Base-by-base conservation (phyloP, 2,113 vertebrate species). In the Rhegmatorhina hoffmannsi region DNA sequence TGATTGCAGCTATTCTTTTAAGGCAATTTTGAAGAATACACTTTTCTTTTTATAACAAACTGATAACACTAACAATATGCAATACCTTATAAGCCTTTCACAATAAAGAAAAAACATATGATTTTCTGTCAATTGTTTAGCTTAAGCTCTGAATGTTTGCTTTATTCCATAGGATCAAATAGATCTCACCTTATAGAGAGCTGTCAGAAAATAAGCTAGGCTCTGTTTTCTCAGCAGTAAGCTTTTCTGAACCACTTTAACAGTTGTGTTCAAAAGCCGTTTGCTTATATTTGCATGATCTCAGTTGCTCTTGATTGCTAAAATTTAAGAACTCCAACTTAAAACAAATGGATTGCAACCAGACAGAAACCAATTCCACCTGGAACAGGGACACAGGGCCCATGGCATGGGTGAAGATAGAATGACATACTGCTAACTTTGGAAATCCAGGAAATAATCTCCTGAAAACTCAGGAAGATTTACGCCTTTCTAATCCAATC, bases 401-500 rank as follows among this genome's bases (percentile, higher is more conserved):
- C 31, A 77, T 79, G 56, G 77, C 44, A 89, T 53, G 55, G 56
- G 58, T 89, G 92, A 94, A 96, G 60, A 81, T 90, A 80, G 58
- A 96, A 94, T 95, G 94, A 95, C 82, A 84, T 91, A 94, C 79
- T 90, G 84, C 94, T 96, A 97, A 95, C 92, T 96, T 90, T 95
- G 86, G 95, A 88, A 93, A 96, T 96, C 80, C 66, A 86, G 86
- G 96, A 92, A 94, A 93, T 96, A 92, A 96, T 92, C 95, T 97
- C 94, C 95, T 87, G 75, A 84, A 96, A 94, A 92, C 68, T 76
- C 86, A 85, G 87, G 62, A 87, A 97, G 67, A 97, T 96, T 96
- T 97, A 92, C 46, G 83, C 82, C 83, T 96, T 96, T 97, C 74
- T 96, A 96, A 96, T 94, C 90, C 77, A 96, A 86, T 96, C 64